Evolutionary conservation across 1,140 invertebrate genomes (phyloP), one percentile per base, ranked within the genome.

Genomic region (Papilio polyxenes): DNA sequence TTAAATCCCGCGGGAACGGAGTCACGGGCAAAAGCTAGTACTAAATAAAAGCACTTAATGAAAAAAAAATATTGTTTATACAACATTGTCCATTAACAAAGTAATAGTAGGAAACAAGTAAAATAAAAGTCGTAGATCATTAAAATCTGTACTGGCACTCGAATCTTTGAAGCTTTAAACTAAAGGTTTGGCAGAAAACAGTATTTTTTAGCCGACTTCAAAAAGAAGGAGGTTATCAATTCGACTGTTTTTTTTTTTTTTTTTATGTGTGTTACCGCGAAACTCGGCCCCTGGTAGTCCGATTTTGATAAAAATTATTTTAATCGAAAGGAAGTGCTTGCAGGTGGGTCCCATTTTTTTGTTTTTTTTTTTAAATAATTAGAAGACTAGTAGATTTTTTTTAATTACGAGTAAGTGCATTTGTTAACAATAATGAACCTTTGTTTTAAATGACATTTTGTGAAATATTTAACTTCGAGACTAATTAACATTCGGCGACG

Each of bases 401-500:
- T 69, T 69, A 69, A 72, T 72, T 72, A n/a, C n/a, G n/a, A n/a
- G n/a, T n/a, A 15, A 72, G 31, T 37, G 31, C 31, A 72, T 2
- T 72, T 37, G 10, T 37, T 7, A 37, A 44, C 4, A 44, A 72
- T 37, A 17, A 40, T 40, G 13, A 17, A 17, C 65, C 13, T 37
- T 37, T 72, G 11, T 13, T 15, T 40, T 37, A 17, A 17, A 72
- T 6, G 3, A 72, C 1, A 15, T 72, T 37, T 31, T 13, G 10
- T 69, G 10, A 37, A 40, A 7, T 40, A 31, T 65, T 10, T 31
- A 2, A 9, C 53, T 15, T 76, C 20, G 48, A 37, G 5, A 40
- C 31, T 40, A 40, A 72, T 72, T 40, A 6, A 72, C 31, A 72
- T 72, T 72, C 65, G 65, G 65, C 37, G 65, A 37, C 65, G 65